A percentile compares a stretch with the other conserved stretches of the same genome.
Evolutionary conservation across 2,888 invertebrate genomes (phyloP).

Genomic region (Callimorpha dominula): DNA sequence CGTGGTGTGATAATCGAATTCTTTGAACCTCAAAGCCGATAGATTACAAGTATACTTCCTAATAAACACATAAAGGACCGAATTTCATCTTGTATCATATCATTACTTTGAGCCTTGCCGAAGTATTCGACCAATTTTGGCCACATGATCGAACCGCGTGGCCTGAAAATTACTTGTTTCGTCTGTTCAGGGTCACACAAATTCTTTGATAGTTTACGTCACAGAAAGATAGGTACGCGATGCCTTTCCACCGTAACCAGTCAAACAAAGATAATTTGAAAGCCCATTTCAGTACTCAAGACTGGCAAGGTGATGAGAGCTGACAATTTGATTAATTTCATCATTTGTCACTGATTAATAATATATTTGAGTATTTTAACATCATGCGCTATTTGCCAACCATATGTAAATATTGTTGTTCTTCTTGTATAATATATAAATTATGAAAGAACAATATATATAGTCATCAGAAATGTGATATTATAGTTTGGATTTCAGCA

Average conservation of each 20-base stretch:
- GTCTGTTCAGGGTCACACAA: constrained; percentile 40
- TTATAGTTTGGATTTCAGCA: not conserved
- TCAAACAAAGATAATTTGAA: constrained; percentile 39
- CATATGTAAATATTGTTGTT: constrained; percentile 16
- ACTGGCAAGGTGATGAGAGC: constrained; percentile 54
- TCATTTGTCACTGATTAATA: constrained; percentile 58
- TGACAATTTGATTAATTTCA: constrained; percentile 63
- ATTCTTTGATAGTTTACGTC: constrained; percentile 26
- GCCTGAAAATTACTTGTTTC: constrained; percentile 34
- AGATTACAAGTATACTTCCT: not conserved
- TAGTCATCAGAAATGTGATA: too few species aligned
- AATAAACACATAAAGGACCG: constrained; percentile 13
- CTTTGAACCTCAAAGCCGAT: not conserved
- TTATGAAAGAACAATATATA: too few species aligned
- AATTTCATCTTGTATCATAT: constrained; percentile 32
- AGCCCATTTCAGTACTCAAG: constrained; percentile 35
- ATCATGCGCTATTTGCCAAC: constrained; percentile 42
- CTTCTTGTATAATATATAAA: too few species aligned
- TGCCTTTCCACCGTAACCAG: constrained; percentile 29
- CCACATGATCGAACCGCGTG: constrained; percentile 40
- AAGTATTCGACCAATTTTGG: constrained; percentile 42
- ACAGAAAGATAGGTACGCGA: constrained; percentile 21
- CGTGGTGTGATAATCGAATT: not conserved
- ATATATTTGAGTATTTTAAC: constrained; percentile 49
- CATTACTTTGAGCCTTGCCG: constrained; percentile 22